A percentile compares a stretch with the other conserved stretches of the same genome.
phyloP scores from a whole-genome alignment of 2,113 vertebrate species.

The Potamarius usumacintae region DNA sequence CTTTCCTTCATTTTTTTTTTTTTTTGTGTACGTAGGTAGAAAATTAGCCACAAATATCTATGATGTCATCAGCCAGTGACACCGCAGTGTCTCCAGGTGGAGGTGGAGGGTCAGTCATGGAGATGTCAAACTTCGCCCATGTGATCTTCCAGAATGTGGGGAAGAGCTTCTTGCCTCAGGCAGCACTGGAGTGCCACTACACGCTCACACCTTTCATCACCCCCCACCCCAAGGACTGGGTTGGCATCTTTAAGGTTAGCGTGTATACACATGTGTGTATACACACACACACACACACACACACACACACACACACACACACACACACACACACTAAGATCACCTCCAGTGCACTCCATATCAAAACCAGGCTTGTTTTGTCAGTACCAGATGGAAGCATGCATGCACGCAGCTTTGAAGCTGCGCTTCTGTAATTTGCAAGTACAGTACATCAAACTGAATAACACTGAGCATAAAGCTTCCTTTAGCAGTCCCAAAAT shows the following conservation, averaged over 20 bases:
- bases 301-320: neutral
- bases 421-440: no score
- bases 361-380: neutral
- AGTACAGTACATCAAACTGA: no score
- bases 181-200: constrained; percentile 91
- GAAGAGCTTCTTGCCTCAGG: constrained; percentile 94
- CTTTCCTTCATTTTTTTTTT: neutral
- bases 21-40: constrained; percentile 51
- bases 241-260: constrained; percentile 98
- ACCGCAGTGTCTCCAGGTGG: constrained; percentile 73
- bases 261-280: neutral
- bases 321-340: neutral
- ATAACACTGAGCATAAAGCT: no score
- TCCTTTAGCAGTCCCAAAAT: no score
- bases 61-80: constrained; percentile 82
- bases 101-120: constrained; percentile 77
- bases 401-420: no score
- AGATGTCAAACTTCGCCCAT: constrained; percentile 95
- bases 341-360: constrained; percentile 34
- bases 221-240: constrained; percentile 95
- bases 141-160: constrained; percentile 99
- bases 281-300: neutral
- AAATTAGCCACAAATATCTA: constrained; percentile 44
- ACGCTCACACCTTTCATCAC: constrained; percentile 89
- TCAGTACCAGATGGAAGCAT: neutral